Evolutionary conservation across 2,888 invertebrate genomes (phyloP), one percentile per base, ranked within the genome.

Genomic region (Tiliacea citrago): DNA sequence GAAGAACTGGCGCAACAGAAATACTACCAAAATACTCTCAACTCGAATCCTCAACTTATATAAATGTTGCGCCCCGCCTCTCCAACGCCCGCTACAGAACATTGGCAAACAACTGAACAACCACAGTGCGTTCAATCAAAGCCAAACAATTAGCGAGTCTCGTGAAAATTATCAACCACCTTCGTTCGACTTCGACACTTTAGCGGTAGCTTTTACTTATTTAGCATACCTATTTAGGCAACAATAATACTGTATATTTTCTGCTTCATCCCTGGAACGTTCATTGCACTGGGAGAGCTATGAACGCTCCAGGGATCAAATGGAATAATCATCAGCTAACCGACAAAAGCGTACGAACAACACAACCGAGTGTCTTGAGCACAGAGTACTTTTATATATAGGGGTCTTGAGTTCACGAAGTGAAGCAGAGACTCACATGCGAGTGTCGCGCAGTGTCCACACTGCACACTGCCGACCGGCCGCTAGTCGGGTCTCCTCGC

Each of bases 361-460:
- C 55, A n/a, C n/a, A 6, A 10, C n/a, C 18, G 18, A n/a, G 39
- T n/a, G 39, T 10, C n/a, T 21, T 8, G n/a, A 47, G 21, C n/a
- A n/a, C n/a, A n/a, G n/a, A n/a, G n/a, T n/a, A n/a, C n/a, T n/a
- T n/a, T n/a, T n/a, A n/a, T n/a, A n/a, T n/a, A n/a, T n/a, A n/a
- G n/a, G n/a, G n/a, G 39, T 10, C n/a, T 21, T 8, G n/a, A 47
- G 21, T 29, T 24, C 35, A 18, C n/a, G 18, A 12, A 16, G n/a
- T 35, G 75, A 57, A 24, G 49, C 49, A 24, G 21, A 42, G 45
- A 79, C 75, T 75, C 79, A 75, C 75, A 75, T 75, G 79, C 75
- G 51, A 75, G 49, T 21, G 42, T 16, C 42, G 49, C 21, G 42
- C 49, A 53, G 47, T 4, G 57, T 57, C 24, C 71, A 18, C 13